Evolutionary conservation across 2,113 vertebrate species (phyloP), one percentile per base, ranked within the genome.

Genomic region (Motacilla alba): DNA sequence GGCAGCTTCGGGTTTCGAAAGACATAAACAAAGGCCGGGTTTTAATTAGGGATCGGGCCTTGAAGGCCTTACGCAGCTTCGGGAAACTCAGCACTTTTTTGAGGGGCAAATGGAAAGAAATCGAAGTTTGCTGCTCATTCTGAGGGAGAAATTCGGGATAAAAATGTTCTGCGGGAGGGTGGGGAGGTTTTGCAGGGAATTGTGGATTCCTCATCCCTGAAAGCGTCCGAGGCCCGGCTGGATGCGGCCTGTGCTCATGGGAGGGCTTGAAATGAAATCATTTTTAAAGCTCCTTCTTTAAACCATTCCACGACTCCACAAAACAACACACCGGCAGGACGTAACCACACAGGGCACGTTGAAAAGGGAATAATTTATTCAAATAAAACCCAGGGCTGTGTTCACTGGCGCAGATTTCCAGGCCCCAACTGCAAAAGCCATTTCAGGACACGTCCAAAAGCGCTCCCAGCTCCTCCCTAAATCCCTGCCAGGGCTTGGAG

Each of bases 1-100:
- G 47, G 55, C 30, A 81, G n/a, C 44, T 91, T 49, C 11, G 58
- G 39, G 30, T 95, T 96, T 95, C 74, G 72, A 93, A 93, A 95
- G 14, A 70, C 63, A 23, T 62, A 69, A 83, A 74, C 50, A 43
- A 75, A 92, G 52, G 13, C 55, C 46, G 1, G 28, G 26, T 49
- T 81, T 93, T 87, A 91, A 69, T 75, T 55, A 55, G 37, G 50
- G 66, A 74, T 46, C 4, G 5, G 14, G 50, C 17, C 49, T 55
- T 67, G 23, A 73, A 31, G 69, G 64, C 19, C 46, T 60, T 6
- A 18, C 46, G 7, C 27, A 67, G 22, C 53, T 89, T 72, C 11
- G 4, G 47, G 60, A 76, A 44, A 16, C 39, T 49, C 15, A 2
- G 5, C 11, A 3, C 2, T 27, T 53, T 49, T 37, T 28, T 12